Evolutionary conservation across 2,797 vertebrate species (phyloP).

Genomic region (Thamnophis elegans): DNA sequence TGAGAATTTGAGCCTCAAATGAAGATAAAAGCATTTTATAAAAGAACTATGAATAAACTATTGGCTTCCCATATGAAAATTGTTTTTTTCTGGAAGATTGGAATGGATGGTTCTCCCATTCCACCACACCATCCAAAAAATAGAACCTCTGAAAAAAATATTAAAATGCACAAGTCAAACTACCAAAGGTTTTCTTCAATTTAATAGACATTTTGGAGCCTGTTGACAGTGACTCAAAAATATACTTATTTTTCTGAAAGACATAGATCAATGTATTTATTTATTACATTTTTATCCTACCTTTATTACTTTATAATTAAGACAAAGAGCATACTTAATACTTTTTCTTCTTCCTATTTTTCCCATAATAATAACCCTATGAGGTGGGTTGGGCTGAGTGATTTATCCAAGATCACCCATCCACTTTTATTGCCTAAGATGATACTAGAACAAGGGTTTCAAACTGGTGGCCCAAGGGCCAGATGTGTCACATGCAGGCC

Average conservation of each 20-base stretch:
- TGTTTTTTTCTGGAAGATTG: background rate
- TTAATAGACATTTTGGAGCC: background rate
- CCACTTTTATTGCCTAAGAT: background rate
- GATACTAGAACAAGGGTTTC: background rate
- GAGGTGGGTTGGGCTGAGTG: background rate
- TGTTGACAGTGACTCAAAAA: background rate
- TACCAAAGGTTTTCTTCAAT: background rate
- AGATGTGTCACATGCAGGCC: no score
- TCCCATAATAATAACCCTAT: background rate
- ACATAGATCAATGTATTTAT: background rate
- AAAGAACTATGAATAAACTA: background rate
- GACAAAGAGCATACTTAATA: background rate
- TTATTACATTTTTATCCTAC: background rate
- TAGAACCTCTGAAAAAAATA: background rate
- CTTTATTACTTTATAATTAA: background rate
- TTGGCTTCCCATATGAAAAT: background rate
- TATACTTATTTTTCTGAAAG: background rate
- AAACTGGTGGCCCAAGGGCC: no score
- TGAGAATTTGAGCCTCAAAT: background rate
- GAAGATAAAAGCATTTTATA: background rate
- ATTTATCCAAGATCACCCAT: background rate
- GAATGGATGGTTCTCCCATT: background rate
- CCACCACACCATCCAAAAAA: background rate
- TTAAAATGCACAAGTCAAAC: background rate
- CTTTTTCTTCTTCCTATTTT: background rate